Evolutionary conservation across 2,113 vertebrate genomes (phyloP), one percentile per base, ranked within the genome.

Genomic region (Mustelus asterias): DNA sequence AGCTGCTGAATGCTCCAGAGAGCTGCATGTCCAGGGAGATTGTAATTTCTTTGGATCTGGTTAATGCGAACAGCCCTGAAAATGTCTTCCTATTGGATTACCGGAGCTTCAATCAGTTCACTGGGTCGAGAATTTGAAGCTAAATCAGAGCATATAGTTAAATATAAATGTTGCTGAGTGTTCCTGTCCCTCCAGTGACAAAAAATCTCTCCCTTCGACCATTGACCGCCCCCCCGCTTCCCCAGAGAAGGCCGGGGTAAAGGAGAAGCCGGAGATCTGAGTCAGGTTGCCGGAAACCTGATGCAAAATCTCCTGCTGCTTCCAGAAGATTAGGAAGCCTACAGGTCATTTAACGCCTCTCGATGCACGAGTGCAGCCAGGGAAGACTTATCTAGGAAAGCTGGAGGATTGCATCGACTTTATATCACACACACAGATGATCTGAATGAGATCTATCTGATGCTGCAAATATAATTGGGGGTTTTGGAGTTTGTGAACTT

Each of bases 221-320:
- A 33, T 70, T 94, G 93, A 54, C n/a, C 48, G 4, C 48, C 48
- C 48, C 48, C 48, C 48, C 48, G 5, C 3, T 54, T 54, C 48
- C 24, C 67, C 37, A 29, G 41, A 16, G 29, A 29, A 95, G 70
- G 22, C 67, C 24, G 70, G 20, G 92, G n/a, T 20, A 44, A 13
- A 54, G 94, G 48, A 70, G 69, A 76, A 33, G 11, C 44, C 14
- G 22, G 14, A 69, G 92, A 94, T 70, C 67, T 70, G 92, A 13
- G 65, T 69, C 63, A 94, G n/a, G 63, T 37, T 95, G 44, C 13
- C 54, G 41, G 10, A 72, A 95, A 54, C 41, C 48, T 54, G 54
- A 29, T 95, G 94, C 67, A 76, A 95, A 72, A 95, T 95, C 48
- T 95, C 33, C 26, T 70, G 65, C 67, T 95, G 69, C 48, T 95